Percentiles rank a stretch among this genome's conserved stretches.
Evolutionary conservation across 2,888 invertebrate genomes (phyloP).

Genomic region (Pimpla rufipes): DNA sequence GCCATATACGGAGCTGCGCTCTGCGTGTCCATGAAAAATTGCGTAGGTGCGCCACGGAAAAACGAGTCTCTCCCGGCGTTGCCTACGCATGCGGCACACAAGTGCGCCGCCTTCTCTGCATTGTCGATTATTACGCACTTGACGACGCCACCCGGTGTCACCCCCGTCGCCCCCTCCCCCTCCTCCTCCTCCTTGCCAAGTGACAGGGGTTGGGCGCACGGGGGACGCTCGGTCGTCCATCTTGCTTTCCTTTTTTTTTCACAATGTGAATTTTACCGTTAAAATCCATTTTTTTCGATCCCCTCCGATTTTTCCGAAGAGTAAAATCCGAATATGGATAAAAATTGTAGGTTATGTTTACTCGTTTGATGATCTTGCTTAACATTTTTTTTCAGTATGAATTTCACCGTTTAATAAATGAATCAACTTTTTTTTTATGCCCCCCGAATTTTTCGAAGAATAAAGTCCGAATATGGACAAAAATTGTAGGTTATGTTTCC

Average conservation of each 20-base stretch:
- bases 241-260: neutral
- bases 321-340: too few relatives aligned
- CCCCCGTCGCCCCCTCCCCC: neutral
- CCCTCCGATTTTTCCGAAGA: too few relatives aligned
- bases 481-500: too few relatives aligned
- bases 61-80: slow-evolving; percentile 3
- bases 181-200: neutral
- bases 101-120: neutral
- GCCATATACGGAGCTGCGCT: slow-evolving; percentile 63
- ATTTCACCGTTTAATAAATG: too few relatives aligned
- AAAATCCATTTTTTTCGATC: too few relatives aligned
- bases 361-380: too few relatives aligned
- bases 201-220: neutral
- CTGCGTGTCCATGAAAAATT: slow-evolving; percentile 57
- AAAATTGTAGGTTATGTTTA: too few relatives aligned
- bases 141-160: neutral
- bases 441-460: too few relatives aligned
- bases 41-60: slow-evolving; percentile 58
- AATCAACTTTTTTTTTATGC: too few relatives aligned
- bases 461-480: too few relatives aligned
- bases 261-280: too few relatives aligned
- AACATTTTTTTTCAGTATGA: too few relatives aligned
- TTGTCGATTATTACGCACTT: slow-evolving; percentile 7
- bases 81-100: neutral
- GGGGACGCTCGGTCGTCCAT: neutral